Evolutionary conservation across 2,797 vertebrate genomes (phyloP), one percentile per base, ranked within the genome.

Genomic region (Sebastes vulpes): DNA sequence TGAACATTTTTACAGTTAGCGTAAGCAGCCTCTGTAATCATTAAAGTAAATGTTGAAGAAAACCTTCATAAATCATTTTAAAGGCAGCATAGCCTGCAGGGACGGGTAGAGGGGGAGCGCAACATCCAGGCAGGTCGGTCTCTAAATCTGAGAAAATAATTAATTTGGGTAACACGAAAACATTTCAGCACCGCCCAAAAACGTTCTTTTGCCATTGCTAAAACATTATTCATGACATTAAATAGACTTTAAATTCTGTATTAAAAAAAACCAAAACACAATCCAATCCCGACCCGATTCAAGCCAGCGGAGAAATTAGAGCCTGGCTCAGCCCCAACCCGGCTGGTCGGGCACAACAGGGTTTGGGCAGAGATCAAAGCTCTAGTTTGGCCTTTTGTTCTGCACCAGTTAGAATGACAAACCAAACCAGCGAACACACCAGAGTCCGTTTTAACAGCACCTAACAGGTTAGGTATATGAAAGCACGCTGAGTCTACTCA

Each of bases 401-500:
- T 14, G 26, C 20, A 29, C 23, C 23, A 29, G 16, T n/a, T 20
- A 23, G 10, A 67, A 3, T 23, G 20, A 31, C 6, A 32, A 16
- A 28, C 6, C n/a, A 48, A 59, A 35, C 14, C 3, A 25, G 16
- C 26, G 28, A n/a, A 14, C 21, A 9, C n/a, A 25, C 9, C 26
- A 31, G 25, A 76, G 26, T 4, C n/a, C 1, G 1, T 50, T 21
- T 60, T 5, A 68, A 18, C 20, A 12, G 9, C n/a, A 11, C 3
- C 10, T 8, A 18, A 61, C 28, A 26, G 6, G 31, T 52, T 0
- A 7, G 21, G 0, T 4, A 4, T n/a, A 6, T 35, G 10, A 59
- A 9, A 75, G 10, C 11, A 3, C 8, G 5, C 4, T 0, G 14
- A 21, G 23, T 12, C 5, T 5, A 94, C 98, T 98, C 92, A 99